Base-by-base conservation (phyloP, 2,797 vertebrate species). In the Ctenopoma kingsleyae region DNA sequence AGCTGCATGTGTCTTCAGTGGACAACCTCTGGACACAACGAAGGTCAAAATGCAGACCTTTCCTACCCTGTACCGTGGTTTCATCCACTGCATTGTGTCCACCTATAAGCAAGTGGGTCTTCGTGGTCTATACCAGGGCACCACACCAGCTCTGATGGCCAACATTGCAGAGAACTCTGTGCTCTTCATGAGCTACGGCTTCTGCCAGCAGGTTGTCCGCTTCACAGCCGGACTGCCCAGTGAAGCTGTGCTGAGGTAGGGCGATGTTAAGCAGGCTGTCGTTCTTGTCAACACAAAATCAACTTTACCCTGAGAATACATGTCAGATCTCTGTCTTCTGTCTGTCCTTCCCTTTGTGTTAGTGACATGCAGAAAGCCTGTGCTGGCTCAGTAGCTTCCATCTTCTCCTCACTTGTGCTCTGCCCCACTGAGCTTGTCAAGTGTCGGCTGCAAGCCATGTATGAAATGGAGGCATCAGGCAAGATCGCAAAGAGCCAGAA, bases 1-100 rank as follows among this genome's bases (percentile, higher is more conserved):
- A 5, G 94, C 96, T 0, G 97, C 96, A 0, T 99, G 98, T 0
- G 97, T 99, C 40, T 89, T 96, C 67, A 97, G 96, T 0, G 98
- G 98, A 13, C 98, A 99, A 89, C 98, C 98, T 23, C 94, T 99
- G 44, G 98, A 99, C 89, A 99, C 98, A 0, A 95, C 96, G 17
- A 99, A 99, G 84, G 98, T 99, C 89, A 99, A 99, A 92, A 99
- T 99, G 98, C 98, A 99, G 93, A 99, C 97, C 0, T 99, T 99
- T 60, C 97, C 98, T 0, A 56, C 74, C 2, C 62, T 99, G 77
- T 99, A 99, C 88, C 89, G 90, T 20, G 96, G 97, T 17, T 95
- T 99, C 35, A 36, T 95, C 5, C 94, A 98, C 92, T 99, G 98
- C 72, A 78, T 97, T 62, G 23, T 87, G 57, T 95, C 96, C 83